Evolutionary conservation across 1,140 invertebrate species (phyloP).

Genomic region (Leptestheria dahalacensis): DNA sequence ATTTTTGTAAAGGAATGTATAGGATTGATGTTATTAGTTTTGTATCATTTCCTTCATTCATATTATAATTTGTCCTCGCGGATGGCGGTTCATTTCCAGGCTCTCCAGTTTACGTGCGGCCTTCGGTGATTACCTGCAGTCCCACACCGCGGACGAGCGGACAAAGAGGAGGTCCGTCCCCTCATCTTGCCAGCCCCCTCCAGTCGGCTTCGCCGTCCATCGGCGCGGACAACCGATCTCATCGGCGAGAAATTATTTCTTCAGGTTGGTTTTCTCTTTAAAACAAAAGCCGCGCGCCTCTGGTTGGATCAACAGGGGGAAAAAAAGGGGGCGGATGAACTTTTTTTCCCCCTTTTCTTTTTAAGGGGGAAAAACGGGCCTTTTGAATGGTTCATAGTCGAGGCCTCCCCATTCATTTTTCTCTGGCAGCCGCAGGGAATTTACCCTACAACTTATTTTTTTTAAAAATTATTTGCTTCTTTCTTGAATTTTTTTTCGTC

Average conservation of each 20-base stretch:
- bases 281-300: not conserved
- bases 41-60: too few relatives aligned
- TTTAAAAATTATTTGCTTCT: too few relatives aligned
- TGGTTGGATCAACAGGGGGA: too few relatives aligned
- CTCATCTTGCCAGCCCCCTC: not conserved
- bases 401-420: not conserved
- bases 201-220: not conserved
- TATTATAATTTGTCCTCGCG: too few relatives aligned
- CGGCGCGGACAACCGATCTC: not conserved
- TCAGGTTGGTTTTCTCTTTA: constrained; percentile 3
- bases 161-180: too few relatives aligned
- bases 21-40: too few relatives aligned
- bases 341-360: too few relatives aligned
- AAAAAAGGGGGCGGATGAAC: too few relatives aligned
- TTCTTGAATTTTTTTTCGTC: too few relatives aligned
- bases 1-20: too few relatives aligned
- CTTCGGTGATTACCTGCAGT: constrained; percentile 11
- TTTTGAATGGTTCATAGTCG: too few relatives aligned
- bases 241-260: constrained; percentile 10
- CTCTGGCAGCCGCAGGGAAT: not conserved
- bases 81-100: not conserved
- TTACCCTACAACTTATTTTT: not conserved
- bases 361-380: too few relatives aligned
- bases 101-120: constrained; percentile 4
- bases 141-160: not conserved